These are phyloP conservation scores for Pempheris klunzingeri DNA, from an alignment of 2,797 vertebrate genomes.

Conservation along the genomic window DNA sequence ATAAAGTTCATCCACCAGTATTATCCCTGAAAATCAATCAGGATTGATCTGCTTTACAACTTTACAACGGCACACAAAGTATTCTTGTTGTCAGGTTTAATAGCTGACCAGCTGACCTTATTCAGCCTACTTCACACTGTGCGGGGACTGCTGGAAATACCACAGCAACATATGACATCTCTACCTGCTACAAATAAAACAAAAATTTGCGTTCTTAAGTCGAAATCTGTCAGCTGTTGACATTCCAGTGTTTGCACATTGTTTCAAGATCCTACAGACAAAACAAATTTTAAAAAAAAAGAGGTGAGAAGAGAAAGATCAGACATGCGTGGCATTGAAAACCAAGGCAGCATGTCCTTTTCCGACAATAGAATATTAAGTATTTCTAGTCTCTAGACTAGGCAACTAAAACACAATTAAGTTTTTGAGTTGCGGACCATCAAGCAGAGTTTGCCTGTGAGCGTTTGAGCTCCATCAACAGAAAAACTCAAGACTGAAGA, in stretches of 20 bases:
- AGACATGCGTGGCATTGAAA: conserved; percentile 8
- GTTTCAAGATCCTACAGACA: not conserved
- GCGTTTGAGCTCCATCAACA: conserved; percentile 17
- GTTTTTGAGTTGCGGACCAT: conserved; percentile 14
- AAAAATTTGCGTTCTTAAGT: too few species aligned
- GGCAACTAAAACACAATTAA: conserved; percentile 21
- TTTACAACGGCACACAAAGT: not conserved
- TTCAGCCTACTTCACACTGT: not conserved
- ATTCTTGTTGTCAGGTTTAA: not conserved
- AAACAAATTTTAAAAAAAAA: too few species aligned
- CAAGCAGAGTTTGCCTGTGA: not conserved
- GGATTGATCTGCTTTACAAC: conserved; percentile 22
- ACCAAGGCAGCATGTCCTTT: not conserved
- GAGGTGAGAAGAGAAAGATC: conserved; percentile 6
- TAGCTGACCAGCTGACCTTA: not conserved
- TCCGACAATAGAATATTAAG: not conserved
- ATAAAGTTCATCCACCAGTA: conserved; percentile 17
- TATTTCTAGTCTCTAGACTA: conserved; percentile 1
- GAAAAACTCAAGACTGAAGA: conserved; percentile 21
- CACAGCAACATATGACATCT: not conserved
- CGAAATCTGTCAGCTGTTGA: conserved; percentile 9
- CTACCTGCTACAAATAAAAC: conserved; percentile 4
- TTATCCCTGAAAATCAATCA: conserved; percentile 27
- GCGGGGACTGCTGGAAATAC: not conserved
- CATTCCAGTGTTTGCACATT: too few species aligned